Conservation (phyloP, 2,113 vertebrate genomes). For the Erythrolamprus reginae region DNA sequence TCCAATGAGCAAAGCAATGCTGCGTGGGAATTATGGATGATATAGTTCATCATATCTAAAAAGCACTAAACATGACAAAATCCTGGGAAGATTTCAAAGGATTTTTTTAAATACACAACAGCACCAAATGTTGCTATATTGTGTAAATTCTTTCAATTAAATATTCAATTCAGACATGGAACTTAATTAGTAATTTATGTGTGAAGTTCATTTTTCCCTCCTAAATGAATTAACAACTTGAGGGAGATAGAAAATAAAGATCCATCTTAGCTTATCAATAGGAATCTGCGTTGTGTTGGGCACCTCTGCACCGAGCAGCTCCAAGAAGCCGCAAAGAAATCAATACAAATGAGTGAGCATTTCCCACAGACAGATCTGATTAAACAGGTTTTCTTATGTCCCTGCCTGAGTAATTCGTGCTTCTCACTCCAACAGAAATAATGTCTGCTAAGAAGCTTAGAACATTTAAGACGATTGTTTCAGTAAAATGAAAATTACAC, state of each 20-base stretch:
- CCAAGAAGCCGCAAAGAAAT: constrained; percentile 2
- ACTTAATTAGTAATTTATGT: neutral
- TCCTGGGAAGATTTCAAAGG: neutral
- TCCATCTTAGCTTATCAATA: neutral
- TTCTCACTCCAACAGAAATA: neutral
- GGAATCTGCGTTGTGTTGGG: neutral
- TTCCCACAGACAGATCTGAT: constrained; percentile 5
- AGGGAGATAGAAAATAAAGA: neutral
- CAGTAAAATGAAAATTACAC: neutral
- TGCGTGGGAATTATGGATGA: neutral
- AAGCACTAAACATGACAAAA: neutral
- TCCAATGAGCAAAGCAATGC: neutral
- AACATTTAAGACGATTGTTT: neutral
- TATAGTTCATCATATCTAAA: neutral
- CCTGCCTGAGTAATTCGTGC: neutral
- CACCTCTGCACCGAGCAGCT: constrained; percentile 3
- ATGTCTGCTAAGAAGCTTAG: neutral
- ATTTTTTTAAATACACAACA: neutral
- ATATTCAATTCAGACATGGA: neutral
- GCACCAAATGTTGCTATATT: neutral
- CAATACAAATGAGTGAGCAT: constrained; percentile 3
- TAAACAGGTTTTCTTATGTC: constrained; percentile 11
- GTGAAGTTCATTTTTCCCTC: neutral
- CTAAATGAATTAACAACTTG: neutral
- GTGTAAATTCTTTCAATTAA: neutral